Evolutionary conservation across 2,888 invertebrate genomes (phyloP).

Genomic region (Acrocera orbiculus): DNA sequence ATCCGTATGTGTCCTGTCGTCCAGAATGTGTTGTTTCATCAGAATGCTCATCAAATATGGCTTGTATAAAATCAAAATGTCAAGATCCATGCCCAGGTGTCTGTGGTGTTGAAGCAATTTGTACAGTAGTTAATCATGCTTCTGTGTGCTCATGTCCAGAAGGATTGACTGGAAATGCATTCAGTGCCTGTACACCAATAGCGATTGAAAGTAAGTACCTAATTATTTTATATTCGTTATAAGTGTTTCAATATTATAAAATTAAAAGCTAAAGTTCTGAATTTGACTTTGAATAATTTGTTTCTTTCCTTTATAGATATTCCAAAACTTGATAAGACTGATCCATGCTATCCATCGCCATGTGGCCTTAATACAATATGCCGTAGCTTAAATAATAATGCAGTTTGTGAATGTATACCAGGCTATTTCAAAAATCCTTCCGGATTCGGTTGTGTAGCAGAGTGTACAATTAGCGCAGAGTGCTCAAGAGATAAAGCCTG

Average conservation of each 20-base stretch:
- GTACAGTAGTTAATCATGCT: slow-evolving; percentile 53
- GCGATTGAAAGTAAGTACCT: slow-evolving; percentile 14
- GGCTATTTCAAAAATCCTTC: slow-evolving; percentile 54
- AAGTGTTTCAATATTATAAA: too few species aligned
- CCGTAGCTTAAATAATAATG: slow-evolving; percentile 34
- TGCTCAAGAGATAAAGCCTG: slow-evolving; percentile 60
- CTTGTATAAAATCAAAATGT: slow-evolving; percentile 68
- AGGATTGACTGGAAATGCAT: slow-evolving; percentile 47
- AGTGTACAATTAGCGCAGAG: slow-evolving; percentile 67
- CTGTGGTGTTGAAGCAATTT: slow-evolving; percentile 66
- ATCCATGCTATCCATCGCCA: slow-evolving; percentile 52
- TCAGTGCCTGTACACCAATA: slow-evolving; percentile 33
- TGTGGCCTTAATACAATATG: slow-evolving; percentile 68
- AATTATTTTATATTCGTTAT: too few species aligned
- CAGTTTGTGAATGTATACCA: slow-evolving; percentile 56
- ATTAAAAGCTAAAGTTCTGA: too few species aligned
- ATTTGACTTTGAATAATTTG: too few species aligned
- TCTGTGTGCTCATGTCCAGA: slow-evolving; percentile 45
- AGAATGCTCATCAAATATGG: slow-evolving; percentile 66
- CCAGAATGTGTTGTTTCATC: slow-evolving; percentile 77
- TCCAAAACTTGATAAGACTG: slow-evolving; percentile 19
- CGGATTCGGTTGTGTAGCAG: slow-evolving; percentile 56
- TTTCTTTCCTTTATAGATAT: slow-evolving; percentile 18
- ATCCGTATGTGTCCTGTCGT: slow-evolving; percentile 56
- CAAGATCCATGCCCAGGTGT: slow-evolving; percentile 65